Evolutionary conservation across 2,113 vertebrate genomes (phyloP).

Genomic region (Sphaerodactylus townsendi): DNA sequence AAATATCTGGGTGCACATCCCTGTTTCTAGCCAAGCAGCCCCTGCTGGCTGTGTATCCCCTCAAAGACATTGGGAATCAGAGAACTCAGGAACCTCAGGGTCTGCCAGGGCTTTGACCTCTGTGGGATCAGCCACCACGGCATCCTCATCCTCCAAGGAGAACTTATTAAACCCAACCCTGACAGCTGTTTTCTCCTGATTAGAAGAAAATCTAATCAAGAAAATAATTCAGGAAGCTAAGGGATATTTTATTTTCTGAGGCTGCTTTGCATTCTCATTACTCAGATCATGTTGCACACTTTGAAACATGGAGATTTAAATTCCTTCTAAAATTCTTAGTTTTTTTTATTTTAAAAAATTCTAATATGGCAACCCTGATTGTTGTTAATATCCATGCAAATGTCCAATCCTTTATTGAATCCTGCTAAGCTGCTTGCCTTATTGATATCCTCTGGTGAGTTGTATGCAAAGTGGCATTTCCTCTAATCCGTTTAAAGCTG

Average conservation of each 20-base stretch:
- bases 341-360: background rate
- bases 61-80: too few relatives aligned
- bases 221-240: background rate
- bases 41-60: too few relatives aligned
- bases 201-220: background rate
- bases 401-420: background rate
- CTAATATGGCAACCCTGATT: background rate
- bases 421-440: background rate
- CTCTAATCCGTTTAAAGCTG: background rate
- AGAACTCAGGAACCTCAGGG: too few relatives aligned
- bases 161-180: too few relatives aligned
- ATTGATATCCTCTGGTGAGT: background rate
- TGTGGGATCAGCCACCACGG: too few relatives aligned
- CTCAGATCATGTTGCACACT: background rate
- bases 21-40: too few relatives aligned
- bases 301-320: background rate
- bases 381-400: background rate
- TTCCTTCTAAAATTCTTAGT: background rate
- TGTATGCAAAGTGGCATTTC: background rate
- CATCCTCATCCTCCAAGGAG: too few relatives aligned
- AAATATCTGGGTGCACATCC: too few relatives aligned
- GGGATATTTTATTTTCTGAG: background rate
- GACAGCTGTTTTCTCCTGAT: background rate
- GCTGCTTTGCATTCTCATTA: background rate
- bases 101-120: too few relatives aligned